Evolutionary conservation across 2,797 vertebrate genomes (phyloP).

Genomic region (Nasua narica): DNA sequence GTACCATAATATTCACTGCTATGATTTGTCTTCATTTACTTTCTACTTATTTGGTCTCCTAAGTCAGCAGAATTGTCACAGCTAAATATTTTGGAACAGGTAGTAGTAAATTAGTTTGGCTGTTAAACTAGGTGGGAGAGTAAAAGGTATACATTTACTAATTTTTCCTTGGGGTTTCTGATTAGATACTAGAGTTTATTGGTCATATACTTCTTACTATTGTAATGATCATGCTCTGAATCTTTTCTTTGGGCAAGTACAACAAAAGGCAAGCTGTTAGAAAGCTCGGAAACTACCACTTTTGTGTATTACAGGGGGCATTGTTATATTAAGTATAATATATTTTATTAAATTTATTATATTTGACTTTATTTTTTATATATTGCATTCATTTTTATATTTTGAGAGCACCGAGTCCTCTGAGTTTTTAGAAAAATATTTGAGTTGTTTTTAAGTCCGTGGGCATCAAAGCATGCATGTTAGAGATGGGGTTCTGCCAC

Average conservation of each 20-base stretch:
- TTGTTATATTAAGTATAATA: no score
- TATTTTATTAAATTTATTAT: no score
- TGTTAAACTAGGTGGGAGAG: neutral
- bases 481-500: neutral
- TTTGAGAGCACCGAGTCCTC: neutral
- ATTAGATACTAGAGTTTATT: neutral
- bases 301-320: neutral
- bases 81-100: constrained; percentile 22
- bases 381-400: neutral
- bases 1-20: neutral
- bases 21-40: constrained; percentile 17
- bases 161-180: neutral
- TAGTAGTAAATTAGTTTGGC: constrained; percentile 13
- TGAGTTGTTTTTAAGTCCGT: neutral
- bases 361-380: neutral
- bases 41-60: neutral
- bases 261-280: neutral
- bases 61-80: constrained; percentile 1
- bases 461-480: neutral
- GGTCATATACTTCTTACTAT: neutral
- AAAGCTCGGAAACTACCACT: neutral
- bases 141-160: neutral
- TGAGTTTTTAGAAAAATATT: neutral
- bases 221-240: neutral
- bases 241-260: neutral